Evolutionary conservation across 2,888 invertebrate species (phyloP).

Genomic region (Sicus ferrugineus): DNA sequence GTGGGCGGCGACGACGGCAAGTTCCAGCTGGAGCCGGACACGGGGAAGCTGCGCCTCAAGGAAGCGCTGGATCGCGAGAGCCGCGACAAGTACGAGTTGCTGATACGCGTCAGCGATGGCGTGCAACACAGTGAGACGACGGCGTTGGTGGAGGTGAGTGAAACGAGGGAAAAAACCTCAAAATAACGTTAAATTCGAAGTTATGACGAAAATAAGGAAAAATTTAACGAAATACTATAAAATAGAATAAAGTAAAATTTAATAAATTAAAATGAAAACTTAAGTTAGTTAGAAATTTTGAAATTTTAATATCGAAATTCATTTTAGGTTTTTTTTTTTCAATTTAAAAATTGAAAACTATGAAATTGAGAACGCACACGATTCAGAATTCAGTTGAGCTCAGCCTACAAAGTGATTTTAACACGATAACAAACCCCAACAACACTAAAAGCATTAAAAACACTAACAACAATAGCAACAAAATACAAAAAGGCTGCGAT

Average conservation of each 20-base stretch:
- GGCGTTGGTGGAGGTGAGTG: constrained; percentile 78
- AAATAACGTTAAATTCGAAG: too few relatives aligned
- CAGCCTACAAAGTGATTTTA: constrained; percentile 10
- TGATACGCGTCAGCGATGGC: constrained; percentile 87
- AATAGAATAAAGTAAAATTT: too few relatives aligned
- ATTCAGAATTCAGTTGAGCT: not conserved
- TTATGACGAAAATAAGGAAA: not conserved
- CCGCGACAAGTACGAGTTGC: constrained; percentile 78
- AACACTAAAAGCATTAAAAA: not conserved
- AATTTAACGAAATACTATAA: too few relatives aligned
- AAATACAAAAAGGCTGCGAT: constrained; percentile 7
- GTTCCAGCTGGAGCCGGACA: constrained; percentile 76
- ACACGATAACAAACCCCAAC: not conserved
- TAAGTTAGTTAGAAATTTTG: too few relatives aligned
- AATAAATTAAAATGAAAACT: too few relatives aligned
- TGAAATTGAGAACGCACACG: not conserved
- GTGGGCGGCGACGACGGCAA: constrained; percentile 72
- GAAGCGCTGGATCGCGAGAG: constrained; percentile 87
- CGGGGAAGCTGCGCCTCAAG: constrained; percentile 77
- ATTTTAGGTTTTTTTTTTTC: not conserved
- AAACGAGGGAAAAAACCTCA: not conserved
- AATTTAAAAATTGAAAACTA: not conserved
- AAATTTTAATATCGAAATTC: too few relatives aligned
- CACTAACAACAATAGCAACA: not conserved
- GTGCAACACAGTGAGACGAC: constrained; percentile 83